Base-by-base conservation (phyloP, 2,888 invertebrate genomes). In the Stenichneumon culpator region DNA sequence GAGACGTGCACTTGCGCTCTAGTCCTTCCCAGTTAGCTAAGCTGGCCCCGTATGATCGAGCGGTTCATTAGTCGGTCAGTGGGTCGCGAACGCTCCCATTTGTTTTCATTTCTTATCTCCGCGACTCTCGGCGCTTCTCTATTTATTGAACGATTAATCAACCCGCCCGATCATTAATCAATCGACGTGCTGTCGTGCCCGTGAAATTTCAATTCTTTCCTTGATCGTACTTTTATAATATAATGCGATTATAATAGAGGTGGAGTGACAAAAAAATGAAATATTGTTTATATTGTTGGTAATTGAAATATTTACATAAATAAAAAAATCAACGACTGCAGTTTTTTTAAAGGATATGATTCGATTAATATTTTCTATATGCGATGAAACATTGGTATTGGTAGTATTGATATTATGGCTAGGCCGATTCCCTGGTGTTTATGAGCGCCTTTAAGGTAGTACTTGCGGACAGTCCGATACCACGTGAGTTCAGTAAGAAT, bases 51-150 rank as follows among this genome's bases (percentile, higher is more conserved):
- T 52, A 67, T 67, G 75, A 75, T 75, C 75, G 22, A 74, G 63
- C 44, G 28, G 57, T 75, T 74, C 39, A 82, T 86, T 86, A 84
- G 85, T 88, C 84, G 87, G 87, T 88, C 86, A 88, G 84, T 88
- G 70, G 87, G 88, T 86, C 88, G 82, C 79, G 70, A 80, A 74
- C 67, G 79, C 69, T 79, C 82, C 82, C 79, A 81, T 57, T 79
- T 74, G 50, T 84, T 81, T 79, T 65, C 68, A 50, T 36, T 57
- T 25, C 32, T 79, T 22, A 22, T 68, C 50, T 63, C 75, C 32
- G 36, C 39, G 19, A 39, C 9, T 54, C 19, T 54, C 19, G 70
- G 54, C 47, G 32, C 36, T 25, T 63, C n/a, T 44, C 60, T 36
- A 32, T 78, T 52, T 3, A 52, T 44, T 36, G 47, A 81, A 69